Percentiles rank a stretch among this genome's conserved stretches.
Conservation (phyloP, 2,113 vertebrate genomes). For the Phyllostomus hastatus region DNA sequence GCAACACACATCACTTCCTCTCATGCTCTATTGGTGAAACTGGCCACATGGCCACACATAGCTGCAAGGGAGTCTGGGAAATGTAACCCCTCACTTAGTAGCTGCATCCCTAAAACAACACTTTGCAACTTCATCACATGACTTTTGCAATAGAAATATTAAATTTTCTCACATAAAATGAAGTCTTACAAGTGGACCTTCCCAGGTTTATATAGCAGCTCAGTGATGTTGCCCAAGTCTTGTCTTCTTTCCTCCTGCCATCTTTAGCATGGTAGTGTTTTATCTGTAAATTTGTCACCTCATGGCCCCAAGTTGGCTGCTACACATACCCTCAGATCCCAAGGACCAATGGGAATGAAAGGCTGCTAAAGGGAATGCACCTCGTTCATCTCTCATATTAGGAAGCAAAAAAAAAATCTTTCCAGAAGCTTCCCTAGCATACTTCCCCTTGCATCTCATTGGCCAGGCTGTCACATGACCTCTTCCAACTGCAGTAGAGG, state of each 20-base stretch:
- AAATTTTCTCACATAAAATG: neutral
- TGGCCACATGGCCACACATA: neutral
- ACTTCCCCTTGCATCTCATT: neutral
- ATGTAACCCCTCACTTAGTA: neutral
- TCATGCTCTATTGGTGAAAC: neutral
- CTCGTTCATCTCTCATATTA: neutral
- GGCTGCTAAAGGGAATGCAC: neutral
- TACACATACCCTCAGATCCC: neutral
- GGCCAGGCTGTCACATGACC: neutral
- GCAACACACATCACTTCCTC: neutral
- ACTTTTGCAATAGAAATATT: neutral
- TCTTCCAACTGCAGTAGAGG: neutral
- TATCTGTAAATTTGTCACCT: neutral
- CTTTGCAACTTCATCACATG: neutral
- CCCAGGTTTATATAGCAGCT: too few relatives aligned
- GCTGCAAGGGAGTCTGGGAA: neutral
- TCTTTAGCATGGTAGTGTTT: neutral
- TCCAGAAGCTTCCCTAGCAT: neutral
- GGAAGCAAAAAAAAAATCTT: neutral
- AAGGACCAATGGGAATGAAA: neutral
- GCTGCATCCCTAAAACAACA: neutral
- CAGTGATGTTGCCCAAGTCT: neutral
- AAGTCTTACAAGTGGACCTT: neutral
- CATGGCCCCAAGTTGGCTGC: neutral
- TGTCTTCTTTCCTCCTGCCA: neutral